These are phyloP conservation scores for Guaruba guarouba DNA, from an alignment of 2,113 vertebrate genomes.

Conservation along the genomic window DNA sequence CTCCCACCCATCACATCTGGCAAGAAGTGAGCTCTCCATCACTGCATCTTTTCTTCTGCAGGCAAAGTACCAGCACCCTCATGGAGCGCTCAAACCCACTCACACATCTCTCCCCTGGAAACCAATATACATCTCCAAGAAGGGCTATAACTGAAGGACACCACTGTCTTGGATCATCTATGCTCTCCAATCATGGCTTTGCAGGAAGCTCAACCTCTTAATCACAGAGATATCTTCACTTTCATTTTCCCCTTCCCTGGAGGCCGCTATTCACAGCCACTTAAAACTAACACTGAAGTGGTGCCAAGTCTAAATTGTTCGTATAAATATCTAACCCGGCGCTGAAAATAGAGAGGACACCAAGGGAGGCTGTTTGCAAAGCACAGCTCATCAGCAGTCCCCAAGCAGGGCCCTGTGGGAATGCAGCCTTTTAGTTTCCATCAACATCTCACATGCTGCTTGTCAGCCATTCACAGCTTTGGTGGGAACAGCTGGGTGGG, in stretches of 20 bases:
- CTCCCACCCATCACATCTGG: not conserved
- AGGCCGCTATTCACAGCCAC: not conserved
- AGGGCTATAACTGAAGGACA: not conserved
- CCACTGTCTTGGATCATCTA: not conserved
- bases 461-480: not conserved
- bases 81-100: not conserved
- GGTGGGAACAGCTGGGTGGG: not conserved
- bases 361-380: not conserved
- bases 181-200: not conserved
- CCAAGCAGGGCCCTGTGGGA: not conserved
- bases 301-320: not conserved
- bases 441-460: not conserved
- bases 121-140: fast-evolving
- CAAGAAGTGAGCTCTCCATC: not conserved
- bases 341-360: not conserved
- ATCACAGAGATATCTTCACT: not conserved
- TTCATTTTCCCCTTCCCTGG: not conserved
- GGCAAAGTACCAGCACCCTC: not conserved
- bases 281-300: not conserved
- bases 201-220: not conserved
- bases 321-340: not conserved
- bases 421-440: not conserved
- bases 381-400: not conserved
- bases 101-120: not conserved
- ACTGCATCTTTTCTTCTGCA: not conserved